Base-by-base conservation (phyloP, 2,113 vertebrate species). In the Pseudorhombus dupliciocellatus region DNA sequence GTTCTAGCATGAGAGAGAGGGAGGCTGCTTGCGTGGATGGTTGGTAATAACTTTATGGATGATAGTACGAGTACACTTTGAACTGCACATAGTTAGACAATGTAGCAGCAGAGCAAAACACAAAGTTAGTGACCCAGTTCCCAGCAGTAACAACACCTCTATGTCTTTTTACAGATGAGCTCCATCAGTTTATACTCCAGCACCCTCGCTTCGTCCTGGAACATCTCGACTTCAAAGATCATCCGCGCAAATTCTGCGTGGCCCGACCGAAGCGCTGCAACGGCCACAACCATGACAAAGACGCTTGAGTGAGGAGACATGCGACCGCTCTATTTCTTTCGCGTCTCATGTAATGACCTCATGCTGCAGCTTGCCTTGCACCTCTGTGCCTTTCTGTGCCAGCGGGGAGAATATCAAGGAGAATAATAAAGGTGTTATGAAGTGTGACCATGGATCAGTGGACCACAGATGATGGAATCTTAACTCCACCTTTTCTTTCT, bases 121-220 rank as follows among this genome's bases (percentile, higher is more conserved):
- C 34, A 1, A 12, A 37, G 34, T 12, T 37, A 37, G 10, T 37
- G 34, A 37, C 12, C 1, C 25, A 18, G 0, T 42, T 3, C 1
- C 4, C 42, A 26, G 11, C 6, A 42, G 14, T 54, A 21, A 14
- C 3, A 57, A 31, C 2, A 0, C 34, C 34, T 64, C 10, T 9
- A 0, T 65, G 2, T 3, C 8, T 9, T 70, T 37, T 24, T 22
- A 8, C 86, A 98, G 97, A 92, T 44, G 93, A 95, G 59, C 94
- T 98, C 85, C 55, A 76, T 65, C 80, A 58, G 44, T 95, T 95
- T 69, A 79, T 93, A 42, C 87, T 93, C 54, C 77, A 82, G 48
- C 86, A 93, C 85, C 96, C 95, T 18, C 42, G 87, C 92, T 97
- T 97, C 8, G 91, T 94, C n/a, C 91, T 93, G 80, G 86, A 95